Evolutionary conservation across 2,888 invertebrate genomes (phyloP).

Genomic region (Maniola hyperantus): DNA sequence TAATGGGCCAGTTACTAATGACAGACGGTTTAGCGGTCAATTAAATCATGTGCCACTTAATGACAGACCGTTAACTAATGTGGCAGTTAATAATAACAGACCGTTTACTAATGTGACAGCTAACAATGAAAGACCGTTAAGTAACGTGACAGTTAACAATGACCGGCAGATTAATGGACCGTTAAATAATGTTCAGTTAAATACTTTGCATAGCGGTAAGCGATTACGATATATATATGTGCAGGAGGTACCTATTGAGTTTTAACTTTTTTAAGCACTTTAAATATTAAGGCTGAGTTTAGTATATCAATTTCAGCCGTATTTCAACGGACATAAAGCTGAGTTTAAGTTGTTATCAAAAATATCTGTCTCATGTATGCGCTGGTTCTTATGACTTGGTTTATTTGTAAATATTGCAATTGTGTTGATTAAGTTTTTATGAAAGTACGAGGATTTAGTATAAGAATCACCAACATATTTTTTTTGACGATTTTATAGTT

Average conservation of each 20-base stretch:
- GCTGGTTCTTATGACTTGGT: too few relatives aligned
- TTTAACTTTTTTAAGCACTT: conserved; percentile 42
- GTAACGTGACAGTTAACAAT: conserved; percentile 31
- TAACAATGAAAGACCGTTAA: neutral
- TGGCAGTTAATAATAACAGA: neutral
- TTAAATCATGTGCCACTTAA: neutral
- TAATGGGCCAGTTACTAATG: neutral
- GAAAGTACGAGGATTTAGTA: too few relatives aligned
- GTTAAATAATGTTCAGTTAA: conserved; percentile 13
- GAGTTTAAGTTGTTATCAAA: too few relatives aligned
- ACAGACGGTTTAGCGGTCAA: neutral
- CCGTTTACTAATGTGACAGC: neutral
- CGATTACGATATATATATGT: conserved; percentile 57
- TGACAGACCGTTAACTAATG: neutral
- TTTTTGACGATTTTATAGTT: too few relatives aligned
- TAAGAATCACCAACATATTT: too few relatives aligned
- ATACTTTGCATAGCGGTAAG: conserved; percentile 23
- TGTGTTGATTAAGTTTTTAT: too few relatives aligned
- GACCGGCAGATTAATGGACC: neutral
- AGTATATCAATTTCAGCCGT: too few relatives aligned
- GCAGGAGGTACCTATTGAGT: conserved; percentile 73
- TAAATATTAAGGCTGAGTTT: too few relatives aligned
- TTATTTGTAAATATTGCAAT: too few relatives aligned
- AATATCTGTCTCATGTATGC: too few relatives aligned
- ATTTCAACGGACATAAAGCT: too few relatives aligned